These are phyloP conservation scores for Microdon myrmicae DNA, from an alignment of 2,888 invertebrate species.

Conservation along the genomic window DNA sequence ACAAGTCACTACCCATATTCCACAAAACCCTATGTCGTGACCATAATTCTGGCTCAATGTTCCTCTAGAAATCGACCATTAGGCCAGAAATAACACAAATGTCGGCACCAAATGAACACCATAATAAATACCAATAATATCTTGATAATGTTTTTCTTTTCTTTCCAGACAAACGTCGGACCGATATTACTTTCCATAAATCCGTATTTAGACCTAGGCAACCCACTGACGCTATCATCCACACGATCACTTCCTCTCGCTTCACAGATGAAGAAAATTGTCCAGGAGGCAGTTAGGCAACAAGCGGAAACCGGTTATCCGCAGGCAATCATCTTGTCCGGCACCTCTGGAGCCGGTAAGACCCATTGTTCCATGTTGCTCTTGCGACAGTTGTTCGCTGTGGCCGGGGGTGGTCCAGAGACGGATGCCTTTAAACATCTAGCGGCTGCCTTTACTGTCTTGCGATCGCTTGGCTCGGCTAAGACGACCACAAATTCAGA, in stretches of 20 bases:
- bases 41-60: no score
- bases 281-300: slow-evolving; percentile 91
- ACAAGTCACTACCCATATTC: no score
- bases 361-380: slow-evolving; percentile 92
- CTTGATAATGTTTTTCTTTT: slow-evolving; percentile 8
- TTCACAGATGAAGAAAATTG: slow-evolving; percentile 87
- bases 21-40: no score
- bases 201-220: slow-evolving; percentile 87
- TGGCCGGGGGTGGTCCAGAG: slow-evolving; percentile 93
- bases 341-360: slow-evolving; percentile 92
- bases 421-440: slow-evolving; percentile 96
- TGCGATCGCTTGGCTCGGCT: slow-evolving; percentile 90
- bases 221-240: slow-evolving; percentile 86
- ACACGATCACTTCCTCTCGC: slow-evolving; percentile 79
- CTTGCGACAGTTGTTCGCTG: slow-evolving; percentile 89
- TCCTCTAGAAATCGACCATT: no score
- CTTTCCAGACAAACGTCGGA: slow-evolving; percentile 88
- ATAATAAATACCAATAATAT: background rate
- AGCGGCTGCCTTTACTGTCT: slow-evolving; percentile 93
- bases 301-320: slow-evolving; percentile 96
- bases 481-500: slow-evolving; percentile 90
- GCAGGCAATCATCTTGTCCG: slow-evolving; percentile 92
- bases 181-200: slow-evolving; percentile 91
- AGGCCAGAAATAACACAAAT: no score
- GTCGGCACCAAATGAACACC: no score